Evolutionary conservation across 2,113 vertebrate species (phyloP), one percentile per base, ranked within the genome.

Genomic region (Dicerorhinus sumatrensis): DNA sequence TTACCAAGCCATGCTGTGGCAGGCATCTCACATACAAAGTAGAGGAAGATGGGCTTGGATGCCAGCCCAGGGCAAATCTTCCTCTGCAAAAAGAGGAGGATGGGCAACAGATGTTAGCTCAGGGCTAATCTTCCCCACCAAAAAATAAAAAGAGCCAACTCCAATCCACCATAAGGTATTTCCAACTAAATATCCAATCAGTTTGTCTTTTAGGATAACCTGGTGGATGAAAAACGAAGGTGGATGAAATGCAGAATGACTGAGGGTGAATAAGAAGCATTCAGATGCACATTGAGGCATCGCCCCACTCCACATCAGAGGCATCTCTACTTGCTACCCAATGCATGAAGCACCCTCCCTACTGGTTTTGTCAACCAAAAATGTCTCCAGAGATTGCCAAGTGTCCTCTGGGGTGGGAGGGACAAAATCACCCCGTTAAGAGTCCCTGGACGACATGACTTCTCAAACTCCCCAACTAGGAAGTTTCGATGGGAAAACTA

Each of bases 271-370:
- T 99, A 99, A 98, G 99, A 99, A 8, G 99, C 99, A 51, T 7
- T 99, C 99, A 99, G 99, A 89, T 99, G 99, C 73, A 99, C 99
- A 8, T 99, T 99, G 54, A 99, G 1, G 99, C 99, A 13, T 99
- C 99, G n/a, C 99, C 99, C 99, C 99, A 99, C 97, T 99, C 93
- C 48, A 99, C 99, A 6, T 99, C 99, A 17, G 99, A 99, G 92
- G 56, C 29, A 46, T 99, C 99, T 97, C 98, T 99, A 97, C 98
- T 99, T 88, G 98, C 70, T 13, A 16, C 20, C 7, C 27, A 46
- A 1, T 2, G 18, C 56, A 86, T 62, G 3, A 21, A 73, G 27
- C 11, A 51, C 48, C 48, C 48, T 11, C 8, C 27, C 48, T 33
- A 29, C 27, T 51, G 36, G 48, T 39, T 33, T 58, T 20, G 51